These are phyloP conservation scores for Paramormyrops hopkinsi DNA, from an alignment of 2,797 vertebrate genomes.

Conservation along the genomic window DNA sequence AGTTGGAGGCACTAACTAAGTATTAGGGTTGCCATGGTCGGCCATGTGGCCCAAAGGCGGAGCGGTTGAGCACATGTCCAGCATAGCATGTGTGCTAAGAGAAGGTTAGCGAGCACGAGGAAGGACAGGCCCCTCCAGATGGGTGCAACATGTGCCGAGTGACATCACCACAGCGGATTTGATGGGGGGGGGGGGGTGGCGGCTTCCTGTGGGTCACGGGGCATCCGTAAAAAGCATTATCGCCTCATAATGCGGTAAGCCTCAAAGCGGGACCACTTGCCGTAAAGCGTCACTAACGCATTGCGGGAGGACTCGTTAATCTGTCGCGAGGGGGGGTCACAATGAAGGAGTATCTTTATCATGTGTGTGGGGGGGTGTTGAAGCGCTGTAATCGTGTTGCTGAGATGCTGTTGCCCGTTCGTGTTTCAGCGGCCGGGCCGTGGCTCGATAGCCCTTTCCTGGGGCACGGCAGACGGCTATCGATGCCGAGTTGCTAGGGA, in stretches of 20 bases:
- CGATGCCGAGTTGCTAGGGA: slow-evolving; percentile 18
- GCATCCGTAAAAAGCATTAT: neutral
- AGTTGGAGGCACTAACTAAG: neutral
- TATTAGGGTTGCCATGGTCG: neutral
- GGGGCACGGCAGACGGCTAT: neutral
- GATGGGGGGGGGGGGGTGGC: neutral
- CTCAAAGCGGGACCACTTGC: neutral
- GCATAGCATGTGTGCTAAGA: neutral
- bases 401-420: neutral
- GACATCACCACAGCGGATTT: neutral
- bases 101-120: neutral
- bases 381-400: neutral
- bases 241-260: neutral
- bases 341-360: neutral
- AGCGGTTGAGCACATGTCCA: neutral
- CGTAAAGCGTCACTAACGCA: neutral
- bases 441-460: slow-evolving; percentile 8
- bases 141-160: neutral
- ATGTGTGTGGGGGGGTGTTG: neutral
- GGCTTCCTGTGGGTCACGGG: neutral
- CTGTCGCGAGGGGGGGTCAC: neutral
- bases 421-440: neutral
- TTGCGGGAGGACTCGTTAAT: neutral
- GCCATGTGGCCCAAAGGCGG: neutral
- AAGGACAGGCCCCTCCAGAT: neutral